Base-by-base conservation (phyloP, 2,113 vertebrate species). In the Gymnocephalus cernua region DNA sequence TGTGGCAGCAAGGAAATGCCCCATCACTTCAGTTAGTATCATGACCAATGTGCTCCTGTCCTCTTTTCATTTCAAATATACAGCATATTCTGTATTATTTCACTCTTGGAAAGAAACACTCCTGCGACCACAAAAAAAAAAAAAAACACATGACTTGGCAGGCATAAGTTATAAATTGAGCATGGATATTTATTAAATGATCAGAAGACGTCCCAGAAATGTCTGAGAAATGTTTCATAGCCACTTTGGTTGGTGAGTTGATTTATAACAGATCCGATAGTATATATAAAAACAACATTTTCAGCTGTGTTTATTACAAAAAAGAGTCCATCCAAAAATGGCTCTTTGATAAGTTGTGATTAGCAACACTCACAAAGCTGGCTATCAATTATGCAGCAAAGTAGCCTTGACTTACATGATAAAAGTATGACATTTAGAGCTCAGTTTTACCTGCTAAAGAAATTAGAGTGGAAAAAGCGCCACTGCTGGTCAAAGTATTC, bases 1-100 rank as follows among this genome's bases (percentile, higher is more conserved):
- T 90, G 82, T 91, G 93, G 89, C 93, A 91, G 93, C 74, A 50
- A 62, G 77, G 32, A 88, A 83, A 86, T 79, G 64, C 67, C 67
- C 84, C 72, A 29, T 80, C 66, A 63, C 72, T 75, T 83, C 53
- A 82, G 56, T 72, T 80, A 54, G 58, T 50, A 56, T 75, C 66
- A 80, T 77, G 71, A 79, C 27, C 68, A 59, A 50, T 71, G 61
- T 48, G 77, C 59, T 47, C 58, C 56, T 48, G 45, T 65, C 64
- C 54, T 58, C 47, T 71, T 77, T 83, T 82, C 38, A 53, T 80
- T 82, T 69, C 41, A 59, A 51, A 77, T 18, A 62, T 14, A 38
- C 62, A 63, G 12, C 59, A 1, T 61, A 80, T 79, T 74, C 35
- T 63, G 19, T 65, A 48, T 74, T 72, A 25, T 77, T 57, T 16